Evolutionary conservation across 2,113 vertebrate genomes (phyloP), one percentile per base, ranked within the genome.

Genomic region (Petrocephalus zakoni): DNA sequence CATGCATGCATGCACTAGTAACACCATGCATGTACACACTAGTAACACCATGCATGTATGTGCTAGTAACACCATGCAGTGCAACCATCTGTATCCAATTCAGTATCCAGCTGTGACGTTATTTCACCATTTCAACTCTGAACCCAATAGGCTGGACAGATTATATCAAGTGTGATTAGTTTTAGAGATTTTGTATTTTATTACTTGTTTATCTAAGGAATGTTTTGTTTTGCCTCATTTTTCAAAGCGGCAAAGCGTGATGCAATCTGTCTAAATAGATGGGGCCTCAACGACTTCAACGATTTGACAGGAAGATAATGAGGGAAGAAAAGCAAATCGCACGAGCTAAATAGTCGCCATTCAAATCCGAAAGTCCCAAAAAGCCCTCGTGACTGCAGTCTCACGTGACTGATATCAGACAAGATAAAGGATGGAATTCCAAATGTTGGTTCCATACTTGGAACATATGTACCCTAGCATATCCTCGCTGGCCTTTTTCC

Each of bases 11-110:
- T n/a, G n/a, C n/a, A n/a, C n/a, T n/a, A n/a, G 10, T 34, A 55
- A 29, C n/a, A 34, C 51, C 25, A 85, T 85, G 81, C 81, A 83
- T n/a, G n/a, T n/a, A n/a, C n/a, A n/a, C n/a, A n/a, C n/a, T n/a
- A n/a, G 10, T 34, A 55, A 29, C n/a, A 34, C 51, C 25, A 85
- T 85, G 81, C 81, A 83, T n/a, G n/a, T n/a, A n/a, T n/a, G n/a
- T n/a, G n/a, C n/a, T n/a, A n/a, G 10, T 34, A 55, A 29, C n/a
- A 34, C 51, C 25, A 85, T 85, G 81, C 81, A 83, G 46, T 49
- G 8, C 81, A 83, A 49, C 46, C 19, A 83, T 83, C 37, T 83
- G 81, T 83, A 83, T 83, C 81, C 46, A 49, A 68, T 83, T 83
- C 21, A 83, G 19, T 49, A 46, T 52, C 84, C 81, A 84, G 21